These are phyloP conservation scores for Aegypius monachus DNA, from an alignment of 2,113 vertebrate genomes.

Conservation along the genomic window DNA sequence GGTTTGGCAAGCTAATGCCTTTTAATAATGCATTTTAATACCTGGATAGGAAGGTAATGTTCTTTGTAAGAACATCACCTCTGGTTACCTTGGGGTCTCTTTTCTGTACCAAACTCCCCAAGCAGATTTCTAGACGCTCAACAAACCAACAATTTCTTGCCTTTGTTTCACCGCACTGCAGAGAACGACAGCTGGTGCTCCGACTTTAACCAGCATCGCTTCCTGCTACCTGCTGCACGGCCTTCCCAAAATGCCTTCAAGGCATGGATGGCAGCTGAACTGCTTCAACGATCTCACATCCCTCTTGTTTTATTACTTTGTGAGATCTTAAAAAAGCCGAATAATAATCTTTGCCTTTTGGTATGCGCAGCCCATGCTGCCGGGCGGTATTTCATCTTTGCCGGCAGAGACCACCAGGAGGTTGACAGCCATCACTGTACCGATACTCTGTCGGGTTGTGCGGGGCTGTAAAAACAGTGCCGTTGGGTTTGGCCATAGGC, in stretches of 20 bases:
- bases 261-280: background rate
- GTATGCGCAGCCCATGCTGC: fast-evolving
- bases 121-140: background rate
- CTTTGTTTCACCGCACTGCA: background rate
- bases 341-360: background rate
- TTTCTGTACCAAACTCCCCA: background rate
- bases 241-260: background rate
- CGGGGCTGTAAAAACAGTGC: background rate
- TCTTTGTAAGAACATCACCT: background rate
- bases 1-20: background rate
- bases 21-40: background rate
- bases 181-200: background rate
- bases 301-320: background rate
- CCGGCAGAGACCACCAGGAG: background rate
- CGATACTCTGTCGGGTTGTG: background rate
- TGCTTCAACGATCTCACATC: background rate
- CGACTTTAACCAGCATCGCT: background rate
- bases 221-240: background rate
- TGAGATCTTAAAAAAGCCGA: background rate
- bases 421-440: background rate
- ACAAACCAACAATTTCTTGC: background rate
- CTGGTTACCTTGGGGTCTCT: background rate
- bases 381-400: background rate
- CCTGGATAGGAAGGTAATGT: background rate
- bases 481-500: background rate